phyloP scores from a whole-genome alignment of 2,888 invertebrate genomes.

The Archips crataeganus region DNA sequence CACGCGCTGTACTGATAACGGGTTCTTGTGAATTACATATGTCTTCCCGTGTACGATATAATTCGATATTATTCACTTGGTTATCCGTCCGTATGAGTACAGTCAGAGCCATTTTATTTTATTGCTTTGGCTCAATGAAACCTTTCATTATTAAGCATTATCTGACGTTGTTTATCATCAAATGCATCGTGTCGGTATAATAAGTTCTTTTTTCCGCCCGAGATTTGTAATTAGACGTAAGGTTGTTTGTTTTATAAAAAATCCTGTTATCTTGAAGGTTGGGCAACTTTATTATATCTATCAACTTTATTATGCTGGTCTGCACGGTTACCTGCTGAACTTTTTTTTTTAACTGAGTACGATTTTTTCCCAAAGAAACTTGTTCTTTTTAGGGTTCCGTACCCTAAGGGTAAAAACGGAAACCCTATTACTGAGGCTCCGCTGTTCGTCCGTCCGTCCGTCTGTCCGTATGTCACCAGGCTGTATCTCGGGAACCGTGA shows the following conservation, averaged over 20 bases:
- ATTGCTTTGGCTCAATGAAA: background rate
- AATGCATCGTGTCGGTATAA: background rate
- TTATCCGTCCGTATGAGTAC: background rate
- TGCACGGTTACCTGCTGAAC: too few species aligned
- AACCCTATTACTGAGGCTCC: too few species aligned
- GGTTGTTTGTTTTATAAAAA: background rate
- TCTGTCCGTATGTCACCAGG: too few species aligned
- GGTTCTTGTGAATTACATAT: constrained; percentile 41
- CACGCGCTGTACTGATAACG: constrained; percentile 70
- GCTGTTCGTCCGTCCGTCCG: too few species aligned
- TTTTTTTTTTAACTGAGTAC: too few species aligned
- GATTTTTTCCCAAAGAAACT: too few species aligned
- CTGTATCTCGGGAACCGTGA: too few species aligned
- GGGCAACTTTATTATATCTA: too few species aligned
- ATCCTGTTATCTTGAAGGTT: background rate
- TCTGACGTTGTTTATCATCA: background rate
- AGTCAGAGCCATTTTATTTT: background rate
- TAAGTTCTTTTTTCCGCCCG: background rate
- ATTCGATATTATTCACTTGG: constrained; percentile 3
- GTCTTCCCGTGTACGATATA: background rate
- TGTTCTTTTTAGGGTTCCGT: too few species aligned
- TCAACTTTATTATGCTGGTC: too few species aligned
- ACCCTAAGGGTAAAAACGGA: too few species aligned
- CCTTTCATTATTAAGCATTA: background rate
- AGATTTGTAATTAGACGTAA: background rate